Percentiles rank a stretch among this genome's conserved stretches.
These are phyloP conservation scores for Xestoiulus laeticollis DNA, from an alignment of 2,888 invertebrate species.

Conservation along the genomic window DNA sequence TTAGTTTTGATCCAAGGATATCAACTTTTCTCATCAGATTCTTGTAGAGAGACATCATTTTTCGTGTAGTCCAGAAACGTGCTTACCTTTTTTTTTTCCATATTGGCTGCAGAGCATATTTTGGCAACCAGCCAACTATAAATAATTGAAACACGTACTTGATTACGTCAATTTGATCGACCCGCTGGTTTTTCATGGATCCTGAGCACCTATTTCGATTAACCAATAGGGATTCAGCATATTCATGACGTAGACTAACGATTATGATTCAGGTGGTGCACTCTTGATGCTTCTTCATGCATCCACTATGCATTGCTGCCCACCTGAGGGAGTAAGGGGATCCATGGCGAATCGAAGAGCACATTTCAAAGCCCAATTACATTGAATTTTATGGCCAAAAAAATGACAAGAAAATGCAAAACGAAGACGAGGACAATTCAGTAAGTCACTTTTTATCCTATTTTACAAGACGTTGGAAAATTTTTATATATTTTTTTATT, in stretches of 20 bases:
- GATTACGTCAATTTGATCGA: slow-evolving; percentile 34
- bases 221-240: background rate
- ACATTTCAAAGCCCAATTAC: background rate
- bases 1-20: slow-evolving; percentile 20
- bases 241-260: background rate
- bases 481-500: background rate
- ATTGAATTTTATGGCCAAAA: background rate
- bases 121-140: background rate
- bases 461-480: background rate
- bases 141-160: slow-evolving; percentile 22
- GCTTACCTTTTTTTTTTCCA: background rate
- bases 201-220: background rate
- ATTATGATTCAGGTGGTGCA: slow-evolving; percentile 23
- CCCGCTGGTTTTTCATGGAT: slow-evolving; percentile 11
- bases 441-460: background rate
- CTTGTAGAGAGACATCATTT: background rate
- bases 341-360: slow-evolving; percentile 8
- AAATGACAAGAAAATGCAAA: slow-evolving; percentile 30
- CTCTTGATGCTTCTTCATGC: background rate
- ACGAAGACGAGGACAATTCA: slow-evolving; percentile 9
- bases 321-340: background rate
- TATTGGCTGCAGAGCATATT: too few relatives aligned
- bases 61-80: background rate
- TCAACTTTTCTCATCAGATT: background rate
- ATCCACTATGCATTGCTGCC: background rate